Base-by-base conservation (phyloP, 2,888 invertebrate genomes). In the Lissocephala sabroskyi region DNA sequence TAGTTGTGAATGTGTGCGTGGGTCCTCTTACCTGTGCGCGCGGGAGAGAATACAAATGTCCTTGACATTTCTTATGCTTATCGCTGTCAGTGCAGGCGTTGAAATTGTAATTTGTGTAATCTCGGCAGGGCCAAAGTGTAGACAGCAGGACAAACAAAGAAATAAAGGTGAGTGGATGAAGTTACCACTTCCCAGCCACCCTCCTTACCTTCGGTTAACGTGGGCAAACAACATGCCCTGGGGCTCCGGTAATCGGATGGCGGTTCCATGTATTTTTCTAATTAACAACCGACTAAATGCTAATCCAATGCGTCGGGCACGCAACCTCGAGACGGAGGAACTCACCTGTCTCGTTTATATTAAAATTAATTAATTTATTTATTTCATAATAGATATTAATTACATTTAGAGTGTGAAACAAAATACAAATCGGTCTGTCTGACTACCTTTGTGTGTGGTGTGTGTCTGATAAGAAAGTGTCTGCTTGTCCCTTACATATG, bases 401-500 rank as follows among this genome's bases (percentile, higher is more conserved):
- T 71, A 71, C 61, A 62, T 65, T 65, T 56, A 70, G 62, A 62
- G 54, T 48, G 54, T 45, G n/a, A 47, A 46, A 40, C 54, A 45
- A 40, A 45, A 48, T 49, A 59, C 50, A 53, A 62, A 64, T 56
- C 54, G 43, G 7, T 6, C 9, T 10, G 41, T 52, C 58, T 54
- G 59, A 73, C 62, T 73, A 56, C 73, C 63, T 70, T 52, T 54
- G 36, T 33, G 40, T 32, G 32, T 45, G n/a, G 41, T 56, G 28
- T 49, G 16, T 49, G 54, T 43, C 44, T 14, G 35, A 23, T 23
- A 23, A 7, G 23, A 7, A 3, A 23, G 18, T 37, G 32, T 43
- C 17, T 32, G 23, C 29, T 19, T 17, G 2, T 7, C 32, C 39
- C 44, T 89, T 91, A 96, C 96, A 97, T 97, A 82, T 97, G 96